A percentile compares a stretch with the other conserved stretches of the same genome.
phyloP scores from a whole-genome alignment of 1,140 invertebrate species.

The Branchinecta lindahli region DNA sequence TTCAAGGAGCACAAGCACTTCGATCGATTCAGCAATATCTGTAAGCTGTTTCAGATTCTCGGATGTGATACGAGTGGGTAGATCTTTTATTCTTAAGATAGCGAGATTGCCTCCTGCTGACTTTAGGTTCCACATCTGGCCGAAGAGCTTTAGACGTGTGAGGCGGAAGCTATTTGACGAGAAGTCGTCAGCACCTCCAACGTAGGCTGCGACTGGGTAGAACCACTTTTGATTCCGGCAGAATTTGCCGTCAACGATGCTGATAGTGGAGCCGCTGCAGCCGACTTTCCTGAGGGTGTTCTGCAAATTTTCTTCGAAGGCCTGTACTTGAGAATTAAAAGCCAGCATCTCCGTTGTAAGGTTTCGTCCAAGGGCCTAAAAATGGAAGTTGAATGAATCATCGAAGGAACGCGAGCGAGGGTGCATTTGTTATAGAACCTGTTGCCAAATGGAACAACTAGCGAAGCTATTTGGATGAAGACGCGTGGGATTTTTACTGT shows the following conservation, averaged over 20 bases:
- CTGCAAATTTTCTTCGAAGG: neutral
- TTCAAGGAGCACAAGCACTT: neutral
- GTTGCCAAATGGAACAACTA: no score
- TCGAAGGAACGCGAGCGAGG: no score
- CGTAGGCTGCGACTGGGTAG: neutral
- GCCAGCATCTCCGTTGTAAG: neutral
- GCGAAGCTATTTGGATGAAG: no score
- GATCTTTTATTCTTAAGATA: neutral
- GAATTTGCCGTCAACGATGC: neutral
- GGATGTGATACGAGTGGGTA: neutral
- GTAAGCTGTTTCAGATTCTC: neutral
- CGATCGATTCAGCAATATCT: neutral
- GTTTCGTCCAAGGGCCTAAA: neutral
- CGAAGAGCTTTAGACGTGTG: neutral
- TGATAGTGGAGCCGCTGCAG: neutral
- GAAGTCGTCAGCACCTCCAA: neutral
- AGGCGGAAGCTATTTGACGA: neutral
- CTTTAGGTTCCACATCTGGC: neutral
- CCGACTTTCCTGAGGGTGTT: neutral
- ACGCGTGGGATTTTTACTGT: no score
- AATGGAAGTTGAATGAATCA: neutral
- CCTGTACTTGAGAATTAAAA: neutral
- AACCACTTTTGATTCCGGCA: neutral
- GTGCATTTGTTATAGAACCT: no score
- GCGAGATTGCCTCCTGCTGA: neutral